These are phyloP conservation scores for Cyprinodon brontotheroides DNA, from an alignment of 2,113 vertebrate species.

Conservation along the genomic window DNA sequence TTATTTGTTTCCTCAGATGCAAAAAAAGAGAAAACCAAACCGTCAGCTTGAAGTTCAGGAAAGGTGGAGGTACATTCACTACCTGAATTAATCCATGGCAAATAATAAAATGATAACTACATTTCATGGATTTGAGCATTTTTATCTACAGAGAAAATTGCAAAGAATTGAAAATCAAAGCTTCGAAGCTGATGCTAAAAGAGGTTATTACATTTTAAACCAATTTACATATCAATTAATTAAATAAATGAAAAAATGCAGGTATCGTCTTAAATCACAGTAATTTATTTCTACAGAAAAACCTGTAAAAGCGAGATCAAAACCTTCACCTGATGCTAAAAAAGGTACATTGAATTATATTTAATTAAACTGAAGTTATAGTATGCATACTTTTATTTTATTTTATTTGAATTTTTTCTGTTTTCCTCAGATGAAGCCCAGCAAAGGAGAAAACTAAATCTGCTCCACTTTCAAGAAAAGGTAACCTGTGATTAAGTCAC, in stretches of 20 bases:
- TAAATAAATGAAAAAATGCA: neutral
- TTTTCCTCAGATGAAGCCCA: constrained; percentile 27
- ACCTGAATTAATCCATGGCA: too few species aligned
- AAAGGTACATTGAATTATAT: neutral
- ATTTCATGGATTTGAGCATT: too few species aligned
- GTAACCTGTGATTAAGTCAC: neutral
- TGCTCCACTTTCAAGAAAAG: constrained; percentile 47
- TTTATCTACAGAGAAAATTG: neutral
- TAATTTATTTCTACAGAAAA: neutral
- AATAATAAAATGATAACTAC: too few species aligned
- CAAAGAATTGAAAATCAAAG: neutral
- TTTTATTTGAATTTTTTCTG: neutral
- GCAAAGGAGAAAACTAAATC: constrained; percentile 34
- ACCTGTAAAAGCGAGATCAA: neutral
- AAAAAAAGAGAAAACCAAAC: constrained; percentile 47
- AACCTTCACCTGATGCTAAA: neutral
- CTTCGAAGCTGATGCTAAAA: neutral
- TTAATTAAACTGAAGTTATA: neutral
- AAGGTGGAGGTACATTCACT: constrained; percentile 46
- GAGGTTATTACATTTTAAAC: neutral
- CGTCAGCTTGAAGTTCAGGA: constrained; percentile 19
- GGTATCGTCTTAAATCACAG: too few species aligned
- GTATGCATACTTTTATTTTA: neutral
- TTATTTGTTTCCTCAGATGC: constrained; percentile 22
- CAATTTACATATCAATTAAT: neutral